Base-by-base conservation (phyloP, 2,888 invertebrate genomes). In the Synergus gifuensis region DNA sequence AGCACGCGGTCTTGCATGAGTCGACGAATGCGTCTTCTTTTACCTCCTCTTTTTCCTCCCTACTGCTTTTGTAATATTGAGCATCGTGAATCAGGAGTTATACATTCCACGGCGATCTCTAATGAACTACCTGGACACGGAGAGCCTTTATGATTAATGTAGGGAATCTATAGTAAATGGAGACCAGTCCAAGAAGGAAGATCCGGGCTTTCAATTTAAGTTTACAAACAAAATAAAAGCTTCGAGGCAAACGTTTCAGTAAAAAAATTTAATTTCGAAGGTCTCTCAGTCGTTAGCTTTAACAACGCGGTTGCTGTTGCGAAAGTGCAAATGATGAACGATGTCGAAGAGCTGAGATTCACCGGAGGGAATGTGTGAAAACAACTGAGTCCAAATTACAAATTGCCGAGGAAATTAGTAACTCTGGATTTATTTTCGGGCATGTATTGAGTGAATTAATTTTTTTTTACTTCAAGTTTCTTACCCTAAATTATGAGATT, bases 401-500 rank as follows among this genome's bases (percentile, higher is more conserved):
- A 22, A 60, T 60, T 60, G 22, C 22, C 12, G 3, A 60, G 4
- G 4, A 60, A 60, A 60, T 60, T 4, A 22, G 2, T 4, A 0
- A 22, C 11, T 12, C 22, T 12, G 4, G 12, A 12, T 60, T 60
- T 22, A 22, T 22, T 60, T 9, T 12, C n/a, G 12, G 36, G 36
- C 36, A 60, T 11, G 18, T 22, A 18, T 22, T 4, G 12, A 22
- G 3, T 1, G 9, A 5, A 22, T 60, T 12, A 60, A 22, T 64
- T 64, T 42, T 46, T 77, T 9, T 67, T 36, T 18, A 69, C 4
- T n/a, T 42, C 69, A 76, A 67, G 54, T 64, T 79, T 77, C 84
- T 88, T 82, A 91, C 90, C 90, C 90, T 67, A 88, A 79, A 76
- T 86, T 85, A 78, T 83, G 89, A 76, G 87, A 82, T 79, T 89